phyloP scores from a whole-genome alignment of 2,888 invertebrate species.

The Amblyjoppa proteus region DNA sequence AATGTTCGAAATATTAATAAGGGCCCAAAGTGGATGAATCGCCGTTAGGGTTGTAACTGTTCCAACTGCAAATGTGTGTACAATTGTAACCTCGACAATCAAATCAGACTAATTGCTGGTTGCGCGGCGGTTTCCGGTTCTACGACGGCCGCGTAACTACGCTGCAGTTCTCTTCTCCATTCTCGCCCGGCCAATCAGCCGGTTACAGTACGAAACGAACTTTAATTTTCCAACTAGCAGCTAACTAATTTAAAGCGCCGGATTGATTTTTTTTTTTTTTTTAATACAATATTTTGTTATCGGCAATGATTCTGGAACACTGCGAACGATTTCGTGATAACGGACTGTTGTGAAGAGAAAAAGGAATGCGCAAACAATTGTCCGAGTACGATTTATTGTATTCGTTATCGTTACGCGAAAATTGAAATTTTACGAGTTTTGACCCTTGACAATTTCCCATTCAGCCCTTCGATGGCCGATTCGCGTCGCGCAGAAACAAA shows the following conservation, averaged over 20 bases:
- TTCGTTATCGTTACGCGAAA: not conserved
- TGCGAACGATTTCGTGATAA: not conserved
- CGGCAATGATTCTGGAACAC: not conserved
- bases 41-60: slow-evolving; percentile 66
- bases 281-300: not conserved
- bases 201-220: not conserved
- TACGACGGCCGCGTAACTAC: not conserved
- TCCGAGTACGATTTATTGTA: not conserved
- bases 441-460: too few relatives aligned
- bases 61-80: slow-evolving; percentile 24
- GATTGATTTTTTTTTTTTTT: not conserved
- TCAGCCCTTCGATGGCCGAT: too few relatives aligned
- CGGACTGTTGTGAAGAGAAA: not conserved
- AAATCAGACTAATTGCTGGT: slow-evolving; percentile 60
- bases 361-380: not conserved
- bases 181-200: not conserved
- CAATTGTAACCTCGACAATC: slow-evolving; percentile 30
- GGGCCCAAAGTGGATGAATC: slow-evolving; percentile 74
- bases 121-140: slow-evolving; percentile 38
- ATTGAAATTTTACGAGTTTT: not conserved
- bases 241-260: too few relatives aligned
- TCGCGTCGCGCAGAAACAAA: too few relatives aligned
- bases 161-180: not conserved
- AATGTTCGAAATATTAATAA: slow-evolving; percentile 76
- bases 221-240: not conserved